phyloP scores from a whole-genome alignment of 2,113 vertebrate genomes.

The Rattus norvegicus region GRCr8 NC_086020.1:83500501-83501000 shows the following conservation, averaged over 20 bases:
- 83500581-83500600: neutral
- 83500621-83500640: neutral
- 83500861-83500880: neutral
- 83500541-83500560: neutral
- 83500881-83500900: conserved; percentile 23
- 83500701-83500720: neutral
- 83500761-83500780: neutral
- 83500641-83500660: rapidly evolving
- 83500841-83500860: conserved; percentile 10
- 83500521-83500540: neutral
- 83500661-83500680: neutral
- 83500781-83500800: neutral
- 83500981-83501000: conserved; percentile 41
- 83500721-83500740: neutral
- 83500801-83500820: neutral
- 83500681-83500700: neutral
- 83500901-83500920: conserved; percentile 56
- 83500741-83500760: neutral
- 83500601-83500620: neutral
- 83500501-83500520: neutral
- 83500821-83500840: neutral
- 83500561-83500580: neutral
- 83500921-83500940: conserved; percentile 58
- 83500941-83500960: conserved; percentile 56
- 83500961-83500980: conserved; percentile 70